A percentile compares a stretch with the other conserved stretches of the same genome.
These are phyloP conservation scores for Macrotis lagotis DNA, from an alignment of 2,113 vertebrate species.

Conservation along the genomic window DNA sequence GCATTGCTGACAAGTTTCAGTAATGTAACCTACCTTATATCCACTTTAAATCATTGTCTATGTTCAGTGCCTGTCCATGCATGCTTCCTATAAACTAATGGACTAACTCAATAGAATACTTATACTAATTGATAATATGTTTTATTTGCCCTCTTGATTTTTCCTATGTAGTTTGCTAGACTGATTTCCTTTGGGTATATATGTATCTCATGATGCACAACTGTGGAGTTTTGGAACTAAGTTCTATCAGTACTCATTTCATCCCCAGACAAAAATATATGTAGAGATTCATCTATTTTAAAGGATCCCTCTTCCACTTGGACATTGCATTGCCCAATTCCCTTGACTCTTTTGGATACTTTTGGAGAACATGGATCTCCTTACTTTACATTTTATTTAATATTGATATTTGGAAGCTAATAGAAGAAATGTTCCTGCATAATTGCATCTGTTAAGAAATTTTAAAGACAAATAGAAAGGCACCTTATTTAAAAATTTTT, in stretches of 20 bases:
- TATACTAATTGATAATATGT: background rate
- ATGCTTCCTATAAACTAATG: background rate
- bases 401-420: background rate
- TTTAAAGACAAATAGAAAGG: background rate
- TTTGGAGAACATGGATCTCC: background rate
- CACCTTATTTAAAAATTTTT: no score
- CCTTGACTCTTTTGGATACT: background rate
- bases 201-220: background rate
- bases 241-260: background rate
- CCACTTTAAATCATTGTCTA: background rate
- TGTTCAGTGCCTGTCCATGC: background rate
- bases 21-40: background rate
- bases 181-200: background rate
- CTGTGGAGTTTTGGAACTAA: background rate
- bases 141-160: background rate
- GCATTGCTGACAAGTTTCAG: background rate
- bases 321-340: background rate
- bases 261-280: background rate
- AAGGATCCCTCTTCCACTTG: background rate
- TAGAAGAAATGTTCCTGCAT: background rate
- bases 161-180: background rate
- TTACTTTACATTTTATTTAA: background rate
- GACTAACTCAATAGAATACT: background rate
- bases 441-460: background rate
- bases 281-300: background rate